phyloP scores from a whole-genome alignment of 2,797 vertebrate species.

The Sciurus vulgaris region DNA sequence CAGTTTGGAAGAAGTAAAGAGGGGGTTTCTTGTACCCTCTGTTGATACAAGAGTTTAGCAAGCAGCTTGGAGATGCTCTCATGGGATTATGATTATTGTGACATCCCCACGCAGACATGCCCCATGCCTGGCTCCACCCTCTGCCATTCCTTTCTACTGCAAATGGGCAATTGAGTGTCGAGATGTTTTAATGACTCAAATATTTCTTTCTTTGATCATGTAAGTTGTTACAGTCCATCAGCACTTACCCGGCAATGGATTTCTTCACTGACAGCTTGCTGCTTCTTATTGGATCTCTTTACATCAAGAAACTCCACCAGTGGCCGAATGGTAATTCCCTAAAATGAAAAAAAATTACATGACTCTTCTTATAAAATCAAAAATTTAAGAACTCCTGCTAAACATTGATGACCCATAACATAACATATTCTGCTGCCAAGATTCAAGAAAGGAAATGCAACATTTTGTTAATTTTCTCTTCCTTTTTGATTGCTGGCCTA shows the following conservation, averaged over 20 bases:
- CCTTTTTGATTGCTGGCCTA: background rate
- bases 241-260: conserved; percentile 94
- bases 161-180: background rate
- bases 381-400: background rate
- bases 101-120: no score
- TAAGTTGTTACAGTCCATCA: background rate
- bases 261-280: conserved; percentile 95
- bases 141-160: background rate
- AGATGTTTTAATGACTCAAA: background rate
- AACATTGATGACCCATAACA: background rate
- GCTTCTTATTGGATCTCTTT: conserved; percentile 94
- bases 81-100: rapidly evolving
- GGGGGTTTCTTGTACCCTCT: no score
- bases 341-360: conserved; percentile 2
- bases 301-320: conserved; percentile 96
- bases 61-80: background rate
- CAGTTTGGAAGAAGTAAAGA: background rate
- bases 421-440: background rate
- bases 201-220: background rate
- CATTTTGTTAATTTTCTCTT: background rate
- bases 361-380: background rate
- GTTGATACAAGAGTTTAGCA: background rate
- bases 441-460: background rate
- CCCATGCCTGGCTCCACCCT: background rate
- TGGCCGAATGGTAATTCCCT: conserved; percentile 98